Evolutionary conservation across 2,888 invertebrate genomes (phyloP).

Genomic region (Ptilodon capucinus): DNA sequence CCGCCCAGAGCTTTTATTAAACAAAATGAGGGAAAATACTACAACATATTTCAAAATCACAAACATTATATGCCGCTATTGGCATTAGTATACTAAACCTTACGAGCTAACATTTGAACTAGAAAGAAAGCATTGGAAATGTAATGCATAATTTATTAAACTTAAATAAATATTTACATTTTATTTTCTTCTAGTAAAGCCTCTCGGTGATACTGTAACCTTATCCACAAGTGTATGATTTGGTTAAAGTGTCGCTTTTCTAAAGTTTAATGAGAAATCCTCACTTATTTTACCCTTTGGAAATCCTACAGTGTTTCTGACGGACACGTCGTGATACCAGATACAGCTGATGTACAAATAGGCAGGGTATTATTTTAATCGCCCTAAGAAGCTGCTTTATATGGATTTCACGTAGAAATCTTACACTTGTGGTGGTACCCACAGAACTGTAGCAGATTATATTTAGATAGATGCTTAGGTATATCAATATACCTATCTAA

Average conservation of each 20-base stretch:
- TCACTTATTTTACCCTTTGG: too few relatives aligned
- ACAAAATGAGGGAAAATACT: constrained; percentile 19
- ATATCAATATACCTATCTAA: not conserved
- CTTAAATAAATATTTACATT: constrained; percentile 38
- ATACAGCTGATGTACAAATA: too few relatives aligned
- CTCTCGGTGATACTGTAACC: constrained; percentile 8
- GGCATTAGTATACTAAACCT: constrained; percentile 35
- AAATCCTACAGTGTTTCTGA: too few relatives aligned
- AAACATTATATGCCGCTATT: constrained; percentile 41
- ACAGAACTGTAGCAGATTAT: not conserved
- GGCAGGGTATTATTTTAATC: too few relatives aligned
- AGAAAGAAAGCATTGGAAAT: constrained; percentile 70
- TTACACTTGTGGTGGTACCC: too few relatives aligned
- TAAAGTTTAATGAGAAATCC: too few relatives aligned
- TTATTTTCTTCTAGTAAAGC: constrained; percentile 16
- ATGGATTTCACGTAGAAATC: too few relatives aligned
- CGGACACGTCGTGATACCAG: too few relatives aligned
- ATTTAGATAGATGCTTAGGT: not conserved
- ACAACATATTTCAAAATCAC: constrained; percentile 35
- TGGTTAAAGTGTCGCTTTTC: too few relatives aligned
- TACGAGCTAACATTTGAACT: constrained; percentile 54
- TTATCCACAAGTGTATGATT: not conserved
- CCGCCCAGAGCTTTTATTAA: not conserved
- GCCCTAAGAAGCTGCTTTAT: too few relatives aligned
- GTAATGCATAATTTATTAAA: constrained; percentile 42